Evolutionary conservation across 2,113 vertebrate species (phyloP).

Genomic region (Brachyistius frenatus): DNA sequence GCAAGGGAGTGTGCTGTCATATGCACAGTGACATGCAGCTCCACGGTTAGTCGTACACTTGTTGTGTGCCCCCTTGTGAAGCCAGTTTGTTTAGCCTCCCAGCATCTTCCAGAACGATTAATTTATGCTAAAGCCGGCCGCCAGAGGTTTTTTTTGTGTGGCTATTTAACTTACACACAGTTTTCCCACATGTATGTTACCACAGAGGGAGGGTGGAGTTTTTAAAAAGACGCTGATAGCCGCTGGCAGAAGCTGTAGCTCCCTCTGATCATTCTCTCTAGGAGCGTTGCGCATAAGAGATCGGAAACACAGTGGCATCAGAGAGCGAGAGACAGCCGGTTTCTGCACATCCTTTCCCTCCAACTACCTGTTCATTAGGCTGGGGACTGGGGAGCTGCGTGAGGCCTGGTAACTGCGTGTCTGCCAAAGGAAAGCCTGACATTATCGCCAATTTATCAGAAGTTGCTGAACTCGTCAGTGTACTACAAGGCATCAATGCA

Average conservation of each 20-base stretch:
- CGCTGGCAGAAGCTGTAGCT: slow-evolving; percentile 50
- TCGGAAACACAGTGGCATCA: slow-evolving; percentile 49
- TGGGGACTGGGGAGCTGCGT: slow-evolving; percentile 27
- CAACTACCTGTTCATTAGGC: slow-evolving; percentile 62
- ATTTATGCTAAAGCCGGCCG: slow-evolving; percentile 52
- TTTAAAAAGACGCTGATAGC: slow-evolving; percentile 64
- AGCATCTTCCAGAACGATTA: slow-evolving; percentile 37
- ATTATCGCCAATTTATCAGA: slow-evolving; percentile 66
- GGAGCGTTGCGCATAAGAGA: slow-evolving; percentile 44
- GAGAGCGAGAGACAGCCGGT: slow-evolving; percentile 5
- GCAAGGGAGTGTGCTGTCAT: slow-evolving; percentile 54
- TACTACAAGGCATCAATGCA: slow-evolving; percentile 48
- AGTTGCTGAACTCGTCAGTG: slow-evolving; percentile 60
- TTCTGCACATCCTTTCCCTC: slow-evolving; percentile 26
- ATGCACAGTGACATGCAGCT: slow-evolving; percentile 59
- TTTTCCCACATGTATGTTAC: slow-evolving; percentile 38
- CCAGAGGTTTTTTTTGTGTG: slow-evolving; percentile 31
- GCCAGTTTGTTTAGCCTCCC: slow-evolving; percentile 42
- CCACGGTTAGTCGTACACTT: slow-evolving; percentile 28
- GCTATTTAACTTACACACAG: slow-evolving; percentile 39
- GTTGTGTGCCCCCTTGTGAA: slow-evolving; percentile 42
- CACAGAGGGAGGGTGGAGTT: slow-evolving; percentile 47
- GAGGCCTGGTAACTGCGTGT: slow-evolving; percentile 25
- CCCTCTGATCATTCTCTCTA: slow-evolving; percentile 65
- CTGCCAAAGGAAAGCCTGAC: slow-evolving; percentile 39